Percentiles rank a stretch among this genome's conserved stretches.
Evolutionary conservation across 2,113 vertebrate species (phyloP).

Genomic region (Anhinga anhinga): DNA sequence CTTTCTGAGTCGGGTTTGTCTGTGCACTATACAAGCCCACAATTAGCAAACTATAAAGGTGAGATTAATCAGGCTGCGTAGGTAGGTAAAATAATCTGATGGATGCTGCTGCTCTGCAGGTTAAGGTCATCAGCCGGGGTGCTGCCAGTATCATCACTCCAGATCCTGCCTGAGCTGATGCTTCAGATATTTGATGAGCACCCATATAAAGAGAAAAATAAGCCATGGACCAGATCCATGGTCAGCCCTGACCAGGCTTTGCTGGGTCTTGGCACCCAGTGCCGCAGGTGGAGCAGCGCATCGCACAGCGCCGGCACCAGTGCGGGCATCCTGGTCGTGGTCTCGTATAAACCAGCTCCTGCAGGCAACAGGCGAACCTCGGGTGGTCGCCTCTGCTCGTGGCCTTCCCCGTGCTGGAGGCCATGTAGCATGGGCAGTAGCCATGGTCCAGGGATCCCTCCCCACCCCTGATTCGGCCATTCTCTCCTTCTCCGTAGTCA

Average conservation of each 20-base stretch:
- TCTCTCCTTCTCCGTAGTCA: background rate
- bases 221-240: background rate
- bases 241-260: background rate
- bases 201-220: background rate
- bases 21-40: background rate
- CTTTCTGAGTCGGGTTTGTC: background rate
- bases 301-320: background rate
- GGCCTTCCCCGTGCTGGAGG: background rate
- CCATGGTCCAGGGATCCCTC: background rate
- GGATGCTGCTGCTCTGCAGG: background rate
- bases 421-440: accelerated
- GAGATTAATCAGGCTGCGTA: background rate
- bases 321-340: accelerated
- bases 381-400: accelerated
- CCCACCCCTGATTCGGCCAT: background rate
- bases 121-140: background rate
- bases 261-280: background rate
- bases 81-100: background rate
- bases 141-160: background rate
- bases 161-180: background rate
- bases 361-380: background rate
- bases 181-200: background rate
- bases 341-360: background rate
- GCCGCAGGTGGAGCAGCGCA: background rate
- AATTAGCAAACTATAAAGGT: background rate